Conservation (phyloP, 2,797 vertebrate species). For the Xyrichtys novacula region DNA sequence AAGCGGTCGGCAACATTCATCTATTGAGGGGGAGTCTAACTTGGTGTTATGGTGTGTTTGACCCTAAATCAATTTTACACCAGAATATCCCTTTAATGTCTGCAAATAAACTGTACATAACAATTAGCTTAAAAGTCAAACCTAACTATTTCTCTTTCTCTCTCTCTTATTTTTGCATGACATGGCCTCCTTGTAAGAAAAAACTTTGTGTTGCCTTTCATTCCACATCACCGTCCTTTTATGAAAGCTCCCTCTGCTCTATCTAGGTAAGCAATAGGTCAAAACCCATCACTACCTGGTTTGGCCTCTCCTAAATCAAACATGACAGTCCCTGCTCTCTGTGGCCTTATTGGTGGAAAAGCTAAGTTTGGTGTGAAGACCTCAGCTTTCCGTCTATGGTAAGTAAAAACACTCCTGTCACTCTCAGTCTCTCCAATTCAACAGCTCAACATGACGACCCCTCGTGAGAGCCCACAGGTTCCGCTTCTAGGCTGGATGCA, state of each 20-base stretch:
- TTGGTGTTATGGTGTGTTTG: too few relatives aligned
- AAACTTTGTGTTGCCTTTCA: too few relatives aligned
- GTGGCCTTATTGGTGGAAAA: slow-evolving; percentile 37
- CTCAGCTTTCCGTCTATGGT: slow-evolving; percentile 48
- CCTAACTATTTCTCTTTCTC: too few relatives aligned
- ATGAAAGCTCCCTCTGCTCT: background rate
- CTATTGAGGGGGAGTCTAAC: too few relatives aligned
- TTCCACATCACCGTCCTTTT: too few relatives aligned
- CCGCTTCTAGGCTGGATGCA: slow-evolving; percentile 34
- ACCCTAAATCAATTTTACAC: too few relatives aligned
- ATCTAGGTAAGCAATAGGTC: slow-evolving; percentile 19
- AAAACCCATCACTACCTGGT: slow-evolving; percentile 37
- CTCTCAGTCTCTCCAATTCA: slow-evolving; percentile 61
- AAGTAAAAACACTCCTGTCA: slow-evolving; percentile 64
- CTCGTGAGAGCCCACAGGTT: slow-evolving; percentile 37
- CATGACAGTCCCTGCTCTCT: slow-evolving; percentile 60
- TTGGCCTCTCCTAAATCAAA: slow-evolving; percentile 53
- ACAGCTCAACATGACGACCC: slow-evolving; percentile 52
- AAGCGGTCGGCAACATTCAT: too few relatives aligned
- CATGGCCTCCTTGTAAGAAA: too few relatives aligned
- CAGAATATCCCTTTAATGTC: too few relatives aligned
- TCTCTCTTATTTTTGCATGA: too few relatives aligned
- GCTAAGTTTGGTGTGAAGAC: slow-evolving; percentile 68
- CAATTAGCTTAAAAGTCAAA: too few relatives aligned
- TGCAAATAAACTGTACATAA: too few relatives aligned